Conservation (phyloP, 2,888 invertebrate genomes). For the Scrobipalpa atriplicella region DNA sequence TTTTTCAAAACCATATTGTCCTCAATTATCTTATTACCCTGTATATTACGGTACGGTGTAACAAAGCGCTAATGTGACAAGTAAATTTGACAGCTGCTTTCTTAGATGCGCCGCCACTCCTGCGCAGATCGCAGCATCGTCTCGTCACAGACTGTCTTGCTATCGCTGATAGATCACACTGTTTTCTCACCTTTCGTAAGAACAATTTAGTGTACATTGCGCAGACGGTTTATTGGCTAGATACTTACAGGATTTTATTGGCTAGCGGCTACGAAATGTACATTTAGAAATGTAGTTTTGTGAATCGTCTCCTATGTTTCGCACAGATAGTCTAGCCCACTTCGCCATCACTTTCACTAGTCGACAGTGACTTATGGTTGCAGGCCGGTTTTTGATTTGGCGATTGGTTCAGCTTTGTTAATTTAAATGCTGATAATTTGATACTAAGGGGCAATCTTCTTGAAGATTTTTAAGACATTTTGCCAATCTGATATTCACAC, state of each 20-base stretch:
- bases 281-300: too few relatives aligned
- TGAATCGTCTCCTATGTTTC: neutral
- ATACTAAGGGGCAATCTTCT: neutral
- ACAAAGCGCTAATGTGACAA: slow-evolving; percentile 45
- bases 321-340: neutral
- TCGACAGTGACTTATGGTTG: slow-evolving; percentile 24
- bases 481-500: neutral
- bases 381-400: slow-evolving; percentile 6
- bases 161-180: neutral
- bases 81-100: slow-evolving; percentile 60
- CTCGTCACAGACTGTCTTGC: neutral
- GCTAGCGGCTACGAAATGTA: too few relatives aligned
- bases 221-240: too few relatives aligned
- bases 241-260: too few relatives aligned
- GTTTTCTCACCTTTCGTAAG: too few relatives aligned
- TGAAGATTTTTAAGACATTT: too few relatives aligned
- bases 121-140: neutral
- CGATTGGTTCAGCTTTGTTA: neutral
- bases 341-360: slow-evolving; percentile 52
- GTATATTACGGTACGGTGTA: slow-evolving; percentile 41
- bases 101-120: slow-evolving; percentile 39
- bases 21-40: neutral
- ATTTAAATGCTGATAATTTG: slow-evolving; percentile 5
- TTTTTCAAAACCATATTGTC: too few relatives aligned
- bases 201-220: too few relatives aligned